phyloP scores from a whole-genome alignment of 2,797 vertebrate species.

The Forpus xanthops region DNA sequence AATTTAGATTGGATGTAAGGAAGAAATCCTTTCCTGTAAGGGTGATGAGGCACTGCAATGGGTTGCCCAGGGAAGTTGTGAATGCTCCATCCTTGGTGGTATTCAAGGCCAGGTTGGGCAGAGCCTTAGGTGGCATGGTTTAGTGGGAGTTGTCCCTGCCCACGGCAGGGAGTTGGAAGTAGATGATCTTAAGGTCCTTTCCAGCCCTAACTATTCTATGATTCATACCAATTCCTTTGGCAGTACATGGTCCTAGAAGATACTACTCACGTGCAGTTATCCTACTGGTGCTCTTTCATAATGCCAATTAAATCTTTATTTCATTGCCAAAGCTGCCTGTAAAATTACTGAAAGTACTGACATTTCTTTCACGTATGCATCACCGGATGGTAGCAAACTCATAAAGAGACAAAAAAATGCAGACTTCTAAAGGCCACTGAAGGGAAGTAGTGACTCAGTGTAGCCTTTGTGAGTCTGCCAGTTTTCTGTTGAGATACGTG shows the following conservation, averaged over 20 bases:
- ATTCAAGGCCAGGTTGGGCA: too few species aligned
- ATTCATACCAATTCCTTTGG: neutral
- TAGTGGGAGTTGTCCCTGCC: too few species aligned
- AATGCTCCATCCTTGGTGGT: too few species aligned
- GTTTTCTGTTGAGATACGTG: neutral
- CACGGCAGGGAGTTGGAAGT: too few species aligned
- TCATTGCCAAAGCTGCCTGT: neutral
- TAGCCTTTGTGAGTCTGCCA: neutral
- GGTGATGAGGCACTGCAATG: too few species aligned
- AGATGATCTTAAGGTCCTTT: too few species aligned
- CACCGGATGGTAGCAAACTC: neutral
- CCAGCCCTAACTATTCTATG: too few species aligned
- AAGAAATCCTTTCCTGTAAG: too few species aligned
- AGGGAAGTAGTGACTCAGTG: neutral
- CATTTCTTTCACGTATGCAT: neutral
- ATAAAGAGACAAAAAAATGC: neutral
- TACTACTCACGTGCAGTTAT: fast-evolving
- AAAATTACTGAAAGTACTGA: neutral
- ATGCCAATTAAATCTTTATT: neutral
- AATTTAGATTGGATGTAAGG: too few species aligned
- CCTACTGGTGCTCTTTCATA: neutral
- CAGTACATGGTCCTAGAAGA: neutral
- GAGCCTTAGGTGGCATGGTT: too few species aligned
- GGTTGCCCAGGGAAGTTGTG: too few species aligned
- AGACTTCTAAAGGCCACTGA: neutral